A percentile compares a stretch with the other conserved stretches of the same genome.
phyloP scores from a whole-genome alignment of 2,797 vertebrate species.

The Takifugu ocellatus region DNA sequence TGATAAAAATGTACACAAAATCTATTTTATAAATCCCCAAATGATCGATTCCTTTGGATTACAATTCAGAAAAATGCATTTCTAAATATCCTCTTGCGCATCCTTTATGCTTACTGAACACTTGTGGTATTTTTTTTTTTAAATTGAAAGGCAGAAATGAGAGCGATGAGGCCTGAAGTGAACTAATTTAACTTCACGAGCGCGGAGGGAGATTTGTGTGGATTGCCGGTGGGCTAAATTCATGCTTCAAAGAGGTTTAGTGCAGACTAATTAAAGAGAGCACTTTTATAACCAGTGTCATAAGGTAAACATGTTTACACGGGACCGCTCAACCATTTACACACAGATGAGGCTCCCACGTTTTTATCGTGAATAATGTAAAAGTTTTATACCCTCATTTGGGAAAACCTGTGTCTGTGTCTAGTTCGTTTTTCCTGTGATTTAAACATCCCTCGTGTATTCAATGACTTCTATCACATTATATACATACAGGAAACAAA shows the following conservation, averaged over 20 bases:
- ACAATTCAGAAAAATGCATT: no score
- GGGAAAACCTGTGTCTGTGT: neutral
- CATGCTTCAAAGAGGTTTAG: conserved; percentile 67
- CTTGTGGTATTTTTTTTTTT: neutral
- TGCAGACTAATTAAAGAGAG: conserved; percentile 65
- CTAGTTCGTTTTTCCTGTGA: no score
- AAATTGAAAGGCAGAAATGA: neutral
- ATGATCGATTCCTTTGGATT: no score
- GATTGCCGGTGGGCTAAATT: conserved; percentile 57
- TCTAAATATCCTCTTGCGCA: no score
- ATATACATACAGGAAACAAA: conserved; percentile 2
- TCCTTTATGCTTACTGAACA: neutral
- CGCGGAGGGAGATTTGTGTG: conserved; percentile 55
- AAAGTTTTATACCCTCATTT: no score
- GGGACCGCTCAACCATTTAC: conserved; percentile 9
- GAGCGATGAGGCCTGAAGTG: conserved; percentile 8
- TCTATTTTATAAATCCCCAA: no score
- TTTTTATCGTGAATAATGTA: no score
- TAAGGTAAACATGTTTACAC: conserved; percentile 43
- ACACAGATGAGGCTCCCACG: neutral
- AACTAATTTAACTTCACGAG: conserved; percentile 29
- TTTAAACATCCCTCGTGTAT: no score
- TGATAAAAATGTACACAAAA: no score
- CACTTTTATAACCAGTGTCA: conserved; percentile 27
- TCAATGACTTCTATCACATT: neutral